These are phyloP conservation scores for Enoplosus armatus DNA, from an alignment of 2,797 vertebrate genomes.

Conservation along the genomic window DNA sequence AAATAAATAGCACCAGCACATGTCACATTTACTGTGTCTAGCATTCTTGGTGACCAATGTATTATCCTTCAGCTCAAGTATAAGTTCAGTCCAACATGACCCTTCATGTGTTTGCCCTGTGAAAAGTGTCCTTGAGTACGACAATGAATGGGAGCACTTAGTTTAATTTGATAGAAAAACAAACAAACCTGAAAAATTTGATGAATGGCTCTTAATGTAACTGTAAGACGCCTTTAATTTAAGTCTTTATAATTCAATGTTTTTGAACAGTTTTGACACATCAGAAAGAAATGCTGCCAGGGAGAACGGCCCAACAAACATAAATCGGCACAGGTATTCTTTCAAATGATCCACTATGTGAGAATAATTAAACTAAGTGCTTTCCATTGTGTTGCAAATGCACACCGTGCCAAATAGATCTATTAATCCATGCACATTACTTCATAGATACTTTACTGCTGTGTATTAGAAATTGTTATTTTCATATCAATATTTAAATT, in stretches of 20 bases:
- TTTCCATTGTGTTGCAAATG: constrained; percentile 45
- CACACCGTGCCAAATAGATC: constrained; percentile 24
- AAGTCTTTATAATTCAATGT: background rate
- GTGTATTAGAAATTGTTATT: constrained; percentile 8
- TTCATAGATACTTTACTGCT: constrained; percentile 31
- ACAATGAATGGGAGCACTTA: background rate
- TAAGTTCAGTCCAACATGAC: background rate
- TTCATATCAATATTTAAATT: constrained; percentile 30
- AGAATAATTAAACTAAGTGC: constrained; percentile 60
- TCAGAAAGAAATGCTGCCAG: constrained; percentile 3
- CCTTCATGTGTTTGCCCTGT: background rate
- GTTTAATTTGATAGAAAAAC: background rate
- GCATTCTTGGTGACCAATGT: background rate
- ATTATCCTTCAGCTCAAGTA: background rate
- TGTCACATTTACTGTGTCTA: background rate
- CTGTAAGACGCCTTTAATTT: background rate
- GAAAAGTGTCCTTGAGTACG: too few relatives aligned
- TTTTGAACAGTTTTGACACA: background rate
- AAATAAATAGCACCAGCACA: background rate
- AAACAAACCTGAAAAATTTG: too few relatives aligned
- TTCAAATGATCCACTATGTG: constrained; percentile 39
- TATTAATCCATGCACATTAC: constrained; percentile 33
- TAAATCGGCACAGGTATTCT: constrained; percentile 20
- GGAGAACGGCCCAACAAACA: constrained; percentile 1
- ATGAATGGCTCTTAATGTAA: background rate